These are phyloP conservation scores for Muscina levida DNA, from an alignment of 2,888 invertebrate genomes.

Conservation along the genomic window DNA sequence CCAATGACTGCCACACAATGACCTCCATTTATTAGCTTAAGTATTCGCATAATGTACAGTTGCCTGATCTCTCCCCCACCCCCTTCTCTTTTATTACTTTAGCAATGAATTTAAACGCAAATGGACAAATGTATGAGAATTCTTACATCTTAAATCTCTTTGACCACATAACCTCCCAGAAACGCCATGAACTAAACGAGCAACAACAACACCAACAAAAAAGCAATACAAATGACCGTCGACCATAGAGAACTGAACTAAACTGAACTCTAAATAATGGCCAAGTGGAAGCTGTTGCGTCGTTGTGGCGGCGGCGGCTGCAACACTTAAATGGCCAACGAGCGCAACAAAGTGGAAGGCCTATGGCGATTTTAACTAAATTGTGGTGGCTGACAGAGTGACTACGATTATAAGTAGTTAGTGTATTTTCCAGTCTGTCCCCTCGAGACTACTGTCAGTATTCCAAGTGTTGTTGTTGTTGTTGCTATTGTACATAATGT, in stretches of 20 bases:
- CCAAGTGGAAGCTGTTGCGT: background rate
- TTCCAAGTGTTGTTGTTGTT: slow-evolving; percentile 1
- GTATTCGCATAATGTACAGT: background rate
- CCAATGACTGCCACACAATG: slow-evolving; percentile 34
- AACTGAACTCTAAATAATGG: background rate
- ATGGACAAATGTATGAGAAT: background rate
- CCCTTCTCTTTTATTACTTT: no score
- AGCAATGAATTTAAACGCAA: background rate
- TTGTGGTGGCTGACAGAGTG: slow-evolving; percentile 18
- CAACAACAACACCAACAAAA: background rate
- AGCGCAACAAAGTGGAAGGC: slow-evolving; percentile 24
- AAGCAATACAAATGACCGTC: background rate
- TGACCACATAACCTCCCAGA: slow-evolving; percentile 46
- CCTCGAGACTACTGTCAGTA: background rate
- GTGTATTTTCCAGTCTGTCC: slow-evolving; percentile 31
- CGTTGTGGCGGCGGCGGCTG: no score
- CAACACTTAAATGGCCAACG: slow-evolving; percentile 13
- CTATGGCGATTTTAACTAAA: slow-evolving; percentile 23
- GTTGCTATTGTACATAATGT: slow-evolving; percentile 32
- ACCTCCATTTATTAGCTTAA: slow-evolving; percentile 31
- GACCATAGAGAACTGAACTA: background rate
- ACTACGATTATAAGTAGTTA: slow-evolving; percentile 39
- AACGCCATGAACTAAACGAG: background rate
- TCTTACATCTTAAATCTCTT: slow-evolving; percentile 32
- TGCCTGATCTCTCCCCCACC: background rate